Base-by-base conservation (phyloP, 2,113 vertebrate genomes). In the Eurystomus gularis region DNA sequence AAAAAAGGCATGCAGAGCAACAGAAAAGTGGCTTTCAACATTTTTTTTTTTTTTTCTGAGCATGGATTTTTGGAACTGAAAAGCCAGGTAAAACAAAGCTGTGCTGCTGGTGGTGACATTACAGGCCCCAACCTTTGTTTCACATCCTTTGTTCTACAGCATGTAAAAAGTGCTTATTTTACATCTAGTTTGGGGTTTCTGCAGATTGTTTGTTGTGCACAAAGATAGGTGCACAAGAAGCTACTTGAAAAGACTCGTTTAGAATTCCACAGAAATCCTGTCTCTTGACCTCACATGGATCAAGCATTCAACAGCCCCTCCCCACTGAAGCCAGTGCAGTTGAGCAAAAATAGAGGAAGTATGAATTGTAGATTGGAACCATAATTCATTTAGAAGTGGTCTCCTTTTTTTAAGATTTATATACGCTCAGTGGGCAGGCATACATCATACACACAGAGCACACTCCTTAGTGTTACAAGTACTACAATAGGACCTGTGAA, bases 1-100 rank as follows among this genome's bases (percentile, higher is more conserved):
- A 75, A 72, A 48, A 76, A 68, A 94, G 80, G 65, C 89, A 64
- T 6, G 46, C 86, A 94, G 83, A 94, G 91, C 61, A 85, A 82
- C 57, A 80, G 37, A 88, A 90, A 55, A 93, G 71, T 57, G 49
- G n/a, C 54, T 90, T 92, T 92, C 37, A 86, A 65, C 35, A 85
- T 15, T 60, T 25, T 39, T 31, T 14, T 26, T 15, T 70, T 39
- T 57, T 51, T 61, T 33, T 26, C 23, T 55, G 7, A 52, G 40
- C 1, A 1, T 25, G 37, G 28, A 11, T n/a, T 73, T 94, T 82
- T 79, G 40, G 49, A 87, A 37, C n/a, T 25, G 54, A 42, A 62
- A 75, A 76, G 13, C 0, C 37, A 87, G n/a, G 57, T 80, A 73
- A 92, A 94, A 69, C n/a, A 91, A 96, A 90, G 75, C 62, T 49